phyloP scores from a whole-genome alignment of 2,113 vertebrate species.

The Rhadina sibilatrix region DNA sequence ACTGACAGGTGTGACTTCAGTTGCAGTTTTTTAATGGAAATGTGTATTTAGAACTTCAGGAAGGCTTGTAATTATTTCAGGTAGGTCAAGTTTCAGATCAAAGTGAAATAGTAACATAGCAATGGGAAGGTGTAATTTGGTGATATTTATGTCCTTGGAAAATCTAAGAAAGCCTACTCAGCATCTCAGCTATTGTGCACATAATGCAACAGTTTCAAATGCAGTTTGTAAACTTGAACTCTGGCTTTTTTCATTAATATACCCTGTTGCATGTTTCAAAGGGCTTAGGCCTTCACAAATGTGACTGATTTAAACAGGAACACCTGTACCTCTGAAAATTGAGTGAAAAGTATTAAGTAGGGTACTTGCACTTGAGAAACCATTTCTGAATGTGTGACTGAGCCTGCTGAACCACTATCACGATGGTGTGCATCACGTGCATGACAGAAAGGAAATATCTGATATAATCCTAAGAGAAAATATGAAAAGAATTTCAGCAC shows the following conservation, averaged over 20 bases:
- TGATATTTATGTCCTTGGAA: neutral
- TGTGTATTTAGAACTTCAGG: neutral
- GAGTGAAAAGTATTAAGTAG: neutral
- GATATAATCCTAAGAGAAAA: neutral
- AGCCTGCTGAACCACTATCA: neutral
- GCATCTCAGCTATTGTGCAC: neutral
- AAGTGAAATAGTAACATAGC: neutral
- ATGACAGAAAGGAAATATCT: neutral
- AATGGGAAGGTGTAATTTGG: neutral
- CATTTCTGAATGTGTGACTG: neutral
- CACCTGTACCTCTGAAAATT: neutral
- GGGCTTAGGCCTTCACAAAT: neutral
- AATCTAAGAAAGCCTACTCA: neutral
- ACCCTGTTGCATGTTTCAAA: neutral
- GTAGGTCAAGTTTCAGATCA: neutral
- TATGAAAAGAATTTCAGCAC: neutral
- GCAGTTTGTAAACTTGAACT: neutral
- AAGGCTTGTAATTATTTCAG: conserved; percentile 19
- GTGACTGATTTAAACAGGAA: neutral
- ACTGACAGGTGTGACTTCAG: conserved; percentile 19
- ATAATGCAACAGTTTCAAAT: neutral
- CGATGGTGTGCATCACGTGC: neutral
- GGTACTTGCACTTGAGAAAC: neutral
- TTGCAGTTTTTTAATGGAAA: neutral
- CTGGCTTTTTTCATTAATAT: neutral